Conservation (phyloP, 2,797 vertebrate species). For the Dermochelys coriacea region DNA sequence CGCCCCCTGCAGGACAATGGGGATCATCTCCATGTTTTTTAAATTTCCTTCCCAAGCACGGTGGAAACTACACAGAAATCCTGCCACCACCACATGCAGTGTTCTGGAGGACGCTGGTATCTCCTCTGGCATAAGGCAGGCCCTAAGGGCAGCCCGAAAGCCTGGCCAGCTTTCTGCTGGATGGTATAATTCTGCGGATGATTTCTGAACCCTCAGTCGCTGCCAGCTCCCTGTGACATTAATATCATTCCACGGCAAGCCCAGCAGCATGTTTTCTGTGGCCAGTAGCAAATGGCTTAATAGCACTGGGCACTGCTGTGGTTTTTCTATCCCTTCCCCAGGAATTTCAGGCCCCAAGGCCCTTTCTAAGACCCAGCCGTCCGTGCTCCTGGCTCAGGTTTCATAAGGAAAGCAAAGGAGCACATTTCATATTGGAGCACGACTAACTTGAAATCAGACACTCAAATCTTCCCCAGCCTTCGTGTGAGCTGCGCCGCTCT, state of each 20-base stretch:
- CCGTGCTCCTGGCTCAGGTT: not conserved
- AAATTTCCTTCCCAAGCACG: not conserved
- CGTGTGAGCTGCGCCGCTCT: not conserved
- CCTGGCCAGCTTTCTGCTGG: not conserved
- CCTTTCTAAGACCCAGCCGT: not conserved
- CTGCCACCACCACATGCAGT: not conserved
- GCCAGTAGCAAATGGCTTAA: not conserved
- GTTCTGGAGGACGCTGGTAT: not conserved
- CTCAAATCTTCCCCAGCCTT: fast-evolving
- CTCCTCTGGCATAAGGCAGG: not conserved
- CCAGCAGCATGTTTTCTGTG: not conserved
- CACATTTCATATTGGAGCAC: not conserved
- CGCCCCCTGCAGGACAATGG: not conserved
- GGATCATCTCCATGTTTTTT: not conserved
- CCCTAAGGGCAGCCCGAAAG: not conserved
- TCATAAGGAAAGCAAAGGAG: not conserved
- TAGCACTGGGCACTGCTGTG: not conserved
- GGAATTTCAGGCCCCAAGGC: not conserved
- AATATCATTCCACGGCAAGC: not conserved
- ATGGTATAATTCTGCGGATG: not conserved
- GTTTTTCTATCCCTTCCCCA: not conserved
- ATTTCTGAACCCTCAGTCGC: not conserved
- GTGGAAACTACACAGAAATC: not conserved
- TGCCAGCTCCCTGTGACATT: not conserved
- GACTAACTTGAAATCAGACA: fast-evolving